Evolutionary conservation across 2,113 vertebrate species (phyloP).

Genomic region (Tachysurus fulvidraco): DNA sequence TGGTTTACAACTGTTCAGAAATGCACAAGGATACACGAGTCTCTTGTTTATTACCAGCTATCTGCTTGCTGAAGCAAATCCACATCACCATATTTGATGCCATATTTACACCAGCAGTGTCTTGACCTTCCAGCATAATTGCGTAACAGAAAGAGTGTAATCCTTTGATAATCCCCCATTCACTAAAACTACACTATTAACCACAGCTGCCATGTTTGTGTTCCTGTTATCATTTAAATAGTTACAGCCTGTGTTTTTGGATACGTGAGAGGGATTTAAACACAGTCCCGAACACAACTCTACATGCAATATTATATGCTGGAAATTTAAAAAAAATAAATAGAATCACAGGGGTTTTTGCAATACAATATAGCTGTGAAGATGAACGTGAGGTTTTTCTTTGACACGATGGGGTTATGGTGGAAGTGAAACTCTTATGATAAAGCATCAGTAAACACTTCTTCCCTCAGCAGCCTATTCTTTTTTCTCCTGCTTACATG

Average conservation of each 20-base stretch:
- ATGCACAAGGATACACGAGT: neutral
- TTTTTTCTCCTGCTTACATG: neutral
- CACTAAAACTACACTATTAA: conserved; percentile 69
- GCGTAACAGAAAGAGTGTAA: conserved; percentile 62
- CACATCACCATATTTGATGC: conserved; percentile 30
- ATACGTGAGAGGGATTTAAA: conserved; percentile 10
- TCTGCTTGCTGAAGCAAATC: neutral
- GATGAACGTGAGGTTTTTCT: neutral
- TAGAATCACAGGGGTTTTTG: neutral
- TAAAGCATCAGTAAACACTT: neutral
- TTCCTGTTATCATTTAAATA: conserved; percentile 68
- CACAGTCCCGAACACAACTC: neutral
- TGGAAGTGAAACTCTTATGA: neutral
- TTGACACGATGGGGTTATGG: neutral
- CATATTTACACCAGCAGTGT: conserved; percentile 52
- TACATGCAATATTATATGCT: neutral
- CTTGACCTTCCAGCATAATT: conserved; percentile 69
- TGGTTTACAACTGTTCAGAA: neutral
- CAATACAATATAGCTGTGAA: neutral
- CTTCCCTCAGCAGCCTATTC: neutral
- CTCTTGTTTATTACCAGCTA: neutral
- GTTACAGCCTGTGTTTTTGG: conserved; percentile 52
- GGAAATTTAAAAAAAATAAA: neutral
- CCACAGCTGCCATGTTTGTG: conserved; percentile 65
- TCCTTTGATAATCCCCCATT: conserved; percentile 72